Base-by-base conservation (phyloP, 2,797 vertebrate genomes). In the Rhodeus uyekii region DNA sequence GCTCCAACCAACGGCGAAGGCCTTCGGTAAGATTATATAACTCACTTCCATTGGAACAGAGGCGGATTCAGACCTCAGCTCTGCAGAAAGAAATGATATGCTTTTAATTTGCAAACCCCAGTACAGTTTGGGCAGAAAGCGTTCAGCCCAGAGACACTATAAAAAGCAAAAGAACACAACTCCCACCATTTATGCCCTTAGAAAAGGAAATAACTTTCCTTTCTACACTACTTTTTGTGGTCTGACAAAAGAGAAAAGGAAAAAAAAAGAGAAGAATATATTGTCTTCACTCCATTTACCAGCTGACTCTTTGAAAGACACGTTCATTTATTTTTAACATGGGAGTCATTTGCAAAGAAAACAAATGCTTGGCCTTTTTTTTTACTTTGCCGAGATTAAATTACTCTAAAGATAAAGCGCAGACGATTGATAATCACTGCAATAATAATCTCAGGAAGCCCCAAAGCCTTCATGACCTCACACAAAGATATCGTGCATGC, bases 11-110 rank as follows among this genome's bases (percentile, higher is more conserved):
- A 84, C 76, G 90, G 87, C 81, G 83, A 89, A 91, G 89, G 90
- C 89, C 91, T 91, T 89, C 85, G 89, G 88, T 88, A 91, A 90
- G 88, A 93, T 95, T 94, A 94, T 93, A 93, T 93, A 94, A 95
- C 92, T 84, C 7, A 18, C 22, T 50, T 48, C n/a, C 50, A 61
- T 24, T 83, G 60, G 67, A 86, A 89, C 84, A 87, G 84, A 24
- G 90, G 90, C 90, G 91, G 90, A 92, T 90, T 92, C 91, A 92
- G 91, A 91, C 67, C 91, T 92, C 87, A 83, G 78, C 67, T 82
- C 38, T 44, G 74, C 69, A 85, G 77, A 80, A 53, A 81, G 78
- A 81, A 80, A 71, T 64, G 7, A 61, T 84, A 84, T 84, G 65
- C 74, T 89, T 83, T 80, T 76, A 81, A 84, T 86, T 83, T 83